Evolutionary conservation across 2,113 vertebrate genomes (phyloP), one percentile per base, ranked within the genome.

Genomic region (Psephotus haematonotus): DNA sequence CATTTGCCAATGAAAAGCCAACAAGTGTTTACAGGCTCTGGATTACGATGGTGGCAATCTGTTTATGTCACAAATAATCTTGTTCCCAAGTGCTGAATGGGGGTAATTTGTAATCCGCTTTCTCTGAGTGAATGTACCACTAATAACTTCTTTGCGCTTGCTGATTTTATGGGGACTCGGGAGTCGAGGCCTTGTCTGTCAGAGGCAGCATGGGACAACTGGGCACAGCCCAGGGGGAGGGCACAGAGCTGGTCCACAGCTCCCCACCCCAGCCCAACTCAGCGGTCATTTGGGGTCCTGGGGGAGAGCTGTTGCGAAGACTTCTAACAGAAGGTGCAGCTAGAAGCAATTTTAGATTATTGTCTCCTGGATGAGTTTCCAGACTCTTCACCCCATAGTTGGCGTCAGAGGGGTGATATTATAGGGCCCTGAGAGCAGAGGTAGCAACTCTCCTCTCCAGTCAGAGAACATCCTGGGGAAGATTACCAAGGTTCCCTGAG

Each of bases 1-100:
- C 62, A 29, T 88, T 95, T 81, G 85, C 55, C 47, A 1, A 4
- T 67, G 90, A 72, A 80, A 0, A 9, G n/a, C 93, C 82, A 96
- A 70, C 82, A 69, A 95, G 75, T 88, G 79, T 90, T 93, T 93
- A 77, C 59, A 74, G 62, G 33, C 63, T 86, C 33, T 92, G 92
- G 93, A 96, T 96, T 96, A 96, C 71, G 70, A 71, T 25, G 47
- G 76, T 88, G 65, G 60, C 90, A 94, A 94, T 86, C 93, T 94
- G 92, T 78, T 95, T 95, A 75, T 75, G 94, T 88, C 96, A 96
- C 76, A 86, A 88, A 88, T 94, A 93, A 92, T 94, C 94, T 83
- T 74, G 64, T 95, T 95, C 93, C 68, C 76, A 71, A 55, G 60
- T 55, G 68, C 76, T 86, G 31, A 57, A 78, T 59, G 85, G 88